phyloP scores from a whole-genome alignment of 2,888 invertebrate species.

The Luffia ferchaultella region DNA sequence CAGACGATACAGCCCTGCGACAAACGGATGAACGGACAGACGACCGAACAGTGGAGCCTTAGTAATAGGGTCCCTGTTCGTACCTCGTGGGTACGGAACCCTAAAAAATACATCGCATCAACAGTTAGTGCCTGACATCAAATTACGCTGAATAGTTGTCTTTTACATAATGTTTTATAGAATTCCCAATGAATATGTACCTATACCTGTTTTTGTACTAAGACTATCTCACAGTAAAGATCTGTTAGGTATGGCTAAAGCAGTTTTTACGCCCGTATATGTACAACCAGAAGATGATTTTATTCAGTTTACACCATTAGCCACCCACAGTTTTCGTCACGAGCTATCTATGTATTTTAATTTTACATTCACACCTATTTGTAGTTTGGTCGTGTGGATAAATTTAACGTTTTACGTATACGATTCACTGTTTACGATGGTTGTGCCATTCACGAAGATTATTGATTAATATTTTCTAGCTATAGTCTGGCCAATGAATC shows the following conservation, averaged over 20 bases:
- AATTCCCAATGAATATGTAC: no score
- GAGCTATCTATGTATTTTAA: neutral
- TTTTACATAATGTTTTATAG: no score
- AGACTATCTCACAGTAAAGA: neutral
- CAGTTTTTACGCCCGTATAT: neutral
- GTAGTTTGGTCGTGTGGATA: constrained; percentile 15
- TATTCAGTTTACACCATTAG: neutral
- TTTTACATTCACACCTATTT: constrained; percentile 32
- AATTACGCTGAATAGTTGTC: no score
- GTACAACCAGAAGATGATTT: neutral
- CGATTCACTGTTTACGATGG: neutral
- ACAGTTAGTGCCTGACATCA: no score
- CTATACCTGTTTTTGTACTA: no score
- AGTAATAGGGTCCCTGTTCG: no score
- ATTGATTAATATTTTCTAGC: neutral
- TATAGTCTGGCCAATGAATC: neutral
- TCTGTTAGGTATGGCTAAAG: neutral
- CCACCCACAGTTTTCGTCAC: neutral
- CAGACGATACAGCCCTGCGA: no score
- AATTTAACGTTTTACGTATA: neutral
- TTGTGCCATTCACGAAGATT: neutral
- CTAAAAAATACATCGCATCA: no score
- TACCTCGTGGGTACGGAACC: no score
- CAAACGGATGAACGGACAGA: no score
- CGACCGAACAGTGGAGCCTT: no score